Conservation (phyloP, 1,140 invertebrate genomes). For the Globodera rostochiensis region DNA sequence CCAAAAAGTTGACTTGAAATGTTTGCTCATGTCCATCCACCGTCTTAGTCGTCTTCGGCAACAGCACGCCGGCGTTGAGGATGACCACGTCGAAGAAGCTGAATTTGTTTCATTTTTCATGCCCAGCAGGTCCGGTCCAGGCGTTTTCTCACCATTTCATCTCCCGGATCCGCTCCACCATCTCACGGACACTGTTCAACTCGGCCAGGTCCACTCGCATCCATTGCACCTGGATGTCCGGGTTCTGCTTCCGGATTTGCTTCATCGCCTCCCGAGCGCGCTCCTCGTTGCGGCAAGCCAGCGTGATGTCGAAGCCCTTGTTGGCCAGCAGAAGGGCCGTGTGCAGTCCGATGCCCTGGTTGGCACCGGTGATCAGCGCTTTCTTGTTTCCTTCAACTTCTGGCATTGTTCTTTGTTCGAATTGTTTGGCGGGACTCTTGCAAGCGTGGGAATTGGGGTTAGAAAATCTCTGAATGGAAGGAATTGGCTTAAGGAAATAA, state of each 20-base stretch:
- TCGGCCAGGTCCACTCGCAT: conserved; percentile 31
- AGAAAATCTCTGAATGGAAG: background rate
- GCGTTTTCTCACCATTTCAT: conserved; percentile 21
- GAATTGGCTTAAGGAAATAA: background rate
- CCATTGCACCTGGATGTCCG: conserved; percentile 17
- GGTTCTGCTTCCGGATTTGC: conserved; percentile 24
- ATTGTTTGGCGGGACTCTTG: background rate
- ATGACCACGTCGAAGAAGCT: conserved; percentile 42
- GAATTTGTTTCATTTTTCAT: background rate
- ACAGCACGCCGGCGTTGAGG: conserved; percentile 43
- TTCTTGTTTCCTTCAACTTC: conserved; percentile 1
- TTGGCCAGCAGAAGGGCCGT: conserved; percentile 34
- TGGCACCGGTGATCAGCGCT: conserved; percentile 43
- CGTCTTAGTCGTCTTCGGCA: conserved; percentile 33
- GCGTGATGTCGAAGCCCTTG: conserved; percentile 44
- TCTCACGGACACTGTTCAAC: conserved; percentile 21
- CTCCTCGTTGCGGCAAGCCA: conserved; percentile 40
- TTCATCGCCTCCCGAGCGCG: conserved; percentile 33
- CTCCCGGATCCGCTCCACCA: conserved; percentile 1
- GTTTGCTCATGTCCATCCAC: conserved; percentile 34
- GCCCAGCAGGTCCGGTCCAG: conserved; percentile 15
- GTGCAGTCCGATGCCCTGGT: conserved; percentile 45
- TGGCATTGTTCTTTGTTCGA: background rate
- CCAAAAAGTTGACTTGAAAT: conserved; percentile 47
- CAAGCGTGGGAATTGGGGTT: background rate